Conservation (phyloP, 2,888 invertebrate species). For the Schizotus pectinicornis region DNA sequence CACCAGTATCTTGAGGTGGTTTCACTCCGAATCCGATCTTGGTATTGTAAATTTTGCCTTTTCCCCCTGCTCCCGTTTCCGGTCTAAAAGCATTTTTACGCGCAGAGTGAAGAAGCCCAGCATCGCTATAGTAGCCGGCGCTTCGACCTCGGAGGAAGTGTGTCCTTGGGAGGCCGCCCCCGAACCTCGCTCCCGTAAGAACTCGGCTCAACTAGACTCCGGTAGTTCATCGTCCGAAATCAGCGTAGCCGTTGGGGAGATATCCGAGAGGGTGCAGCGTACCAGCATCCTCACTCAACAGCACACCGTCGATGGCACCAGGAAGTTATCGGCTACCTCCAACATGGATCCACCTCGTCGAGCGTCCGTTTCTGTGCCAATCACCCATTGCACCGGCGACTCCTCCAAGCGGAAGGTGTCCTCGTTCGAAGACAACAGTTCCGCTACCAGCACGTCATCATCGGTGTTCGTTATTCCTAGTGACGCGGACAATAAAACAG, state of each 20-base stretch:
- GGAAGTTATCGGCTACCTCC: constrained; percentile 53
- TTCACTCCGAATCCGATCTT: constrained; percentile 13
- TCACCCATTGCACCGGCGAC: constrained; percentile 54
- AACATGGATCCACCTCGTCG: constrained; percentile 52
- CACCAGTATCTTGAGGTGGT: constrained; percentile 30
- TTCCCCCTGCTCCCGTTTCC: not conserved
- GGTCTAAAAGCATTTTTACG: not conserved
- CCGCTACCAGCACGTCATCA: constrained; percentile 45
- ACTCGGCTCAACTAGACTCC: constrained; percentile 72
- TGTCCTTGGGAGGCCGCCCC: constrained; percentile 64
- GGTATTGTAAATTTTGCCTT: constrained; percentile 13
- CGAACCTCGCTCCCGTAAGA: constrained; percentile 62
- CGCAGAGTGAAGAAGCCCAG: constrained; percentile 57
- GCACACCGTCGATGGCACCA: constrained; percentile 69
- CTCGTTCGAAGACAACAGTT: constrained; percentile 60
- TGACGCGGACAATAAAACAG: constrained; percentile 53
- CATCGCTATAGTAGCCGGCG: constrained; percentile 54
- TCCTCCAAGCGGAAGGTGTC: constrained; percentile 50
- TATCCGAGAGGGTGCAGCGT: constrained; percentile 60
- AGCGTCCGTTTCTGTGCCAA: constrained; percentile 57
- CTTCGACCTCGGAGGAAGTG: constrained; percentile 62
- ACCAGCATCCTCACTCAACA: constrained; percentile 70
- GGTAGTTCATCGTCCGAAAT: constrained; percentile 80
- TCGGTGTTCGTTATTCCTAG: constrained; percentile 45
- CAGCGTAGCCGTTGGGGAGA: constrained; percentile 60